phyloP scores from a whole-genome alignment of 2,797 vertebrate genomes.

The Eutrigla gurnardus region DNA sequence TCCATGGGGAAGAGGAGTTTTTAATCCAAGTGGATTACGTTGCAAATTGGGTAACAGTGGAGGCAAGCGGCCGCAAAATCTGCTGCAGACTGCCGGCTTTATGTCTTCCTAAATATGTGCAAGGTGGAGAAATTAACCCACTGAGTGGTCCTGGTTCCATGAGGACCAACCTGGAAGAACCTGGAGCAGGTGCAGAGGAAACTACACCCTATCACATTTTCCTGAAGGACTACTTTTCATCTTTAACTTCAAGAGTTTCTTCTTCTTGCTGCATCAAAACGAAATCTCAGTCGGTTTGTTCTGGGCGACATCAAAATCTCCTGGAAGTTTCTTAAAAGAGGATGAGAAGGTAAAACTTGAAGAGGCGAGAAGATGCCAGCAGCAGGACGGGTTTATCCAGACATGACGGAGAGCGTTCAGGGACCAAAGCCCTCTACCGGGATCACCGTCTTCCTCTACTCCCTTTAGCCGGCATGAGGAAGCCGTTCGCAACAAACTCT shows the following conservation, averaged over 20 bases:
- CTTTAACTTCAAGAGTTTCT: not conserved
- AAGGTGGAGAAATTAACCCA: slow-evolving; percentile 17
- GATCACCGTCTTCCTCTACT: not conserved
- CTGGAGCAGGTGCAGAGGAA: not conserved
- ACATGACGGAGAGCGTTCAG: slow-evolving; percentile 7
- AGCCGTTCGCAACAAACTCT: slow-evolving; percentile 47
- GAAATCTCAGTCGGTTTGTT: not conserved
- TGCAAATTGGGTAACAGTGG: slow-evolving; percentile 79
- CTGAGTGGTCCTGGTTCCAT: not conserved
- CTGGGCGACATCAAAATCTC: not conserved
- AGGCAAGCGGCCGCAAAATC: slow-evolving; percentile 62
- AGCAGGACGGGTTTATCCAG: not conserved
- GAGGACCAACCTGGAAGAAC: not conserved
- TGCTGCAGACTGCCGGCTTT: slow-evolving; percentile 32
- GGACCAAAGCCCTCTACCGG: not conserved
- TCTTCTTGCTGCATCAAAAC: not conserved
- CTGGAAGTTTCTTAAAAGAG: slow-evolving; percentile 14
- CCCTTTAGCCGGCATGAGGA: slow-evolving; percentile 65
- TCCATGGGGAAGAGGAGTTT: slow-evolving; percentile 71
- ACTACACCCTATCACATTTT: not conserved
- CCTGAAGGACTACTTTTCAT: not conserved
- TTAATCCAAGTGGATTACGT: slow-evolving; percentile 85
- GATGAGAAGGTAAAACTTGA: slow-evolving; percentile 12
- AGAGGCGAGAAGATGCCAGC: slow-evolving; percentile 31
- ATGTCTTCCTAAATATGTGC: slow-evolving; percentile 26